A percentile compares a stretch with the other conserved stretches of the same genome.
These are phyloP conservation scores for Mirza zaza DNA, from an alignment of 2,113 vertebrate genomes.

Conservation along the genomic window DNA sequence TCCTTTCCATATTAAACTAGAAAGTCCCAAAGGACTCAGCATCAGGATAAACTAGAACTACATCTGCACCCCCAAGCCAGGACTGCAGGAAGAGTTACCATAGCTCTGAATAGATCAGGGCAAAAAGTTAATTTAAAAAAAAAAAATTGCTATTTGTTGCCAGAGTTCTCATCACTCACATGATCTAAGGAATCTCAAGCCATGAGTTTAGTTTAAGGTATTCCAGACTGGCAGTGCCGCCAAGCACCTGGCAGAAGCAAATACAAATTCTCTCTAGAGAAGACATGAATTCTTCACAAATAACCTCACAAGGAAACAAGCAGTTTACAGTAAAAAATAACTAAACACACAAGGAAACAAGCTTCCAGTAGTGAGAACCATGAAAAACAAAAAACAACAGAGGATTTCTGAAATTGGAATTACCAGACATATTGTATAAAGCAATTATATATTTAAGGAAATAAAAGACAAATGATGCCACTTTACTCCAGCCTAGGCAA, in stretches of 20 bases:
- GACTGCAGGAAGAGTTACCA: background rate
- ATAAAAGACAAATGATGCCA: background rate
- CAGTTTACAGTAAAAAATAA: background rate
- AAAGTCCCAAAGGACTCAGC: background rate
- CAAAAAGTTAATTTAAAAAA: background rate
- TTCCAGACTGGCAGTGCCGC: background rate
- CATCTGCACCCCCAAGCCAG: background rate
- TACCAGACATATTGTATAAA: background rate
- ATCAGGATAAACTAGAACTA: background rate
- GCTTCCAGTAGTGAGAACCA: background rate
- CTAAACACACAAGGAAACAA: background rate
- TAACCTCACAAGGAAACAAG: slow-evolving; percentile 14
- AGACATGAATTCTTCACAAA: background rate
- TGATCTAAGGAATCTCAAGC: background rate
- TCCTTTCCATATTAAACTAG: background rate
- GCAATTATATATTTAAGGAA: slow-evolving; percentile 34
- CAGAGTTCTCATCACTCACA: background rate
- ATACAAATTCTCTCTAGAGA: background rate
- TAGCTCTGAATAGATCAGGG: background rate
- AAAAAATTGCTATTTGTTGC: background rate
- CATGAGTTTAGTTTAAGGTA: background rate
- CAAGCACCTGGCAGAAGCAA: background rate
- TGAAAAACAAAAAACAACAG: background rate
- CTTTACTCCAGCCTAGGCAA: too few relatives aligned
- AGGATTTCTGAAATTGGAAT: background rate